A percentile compares a stretch with the other conserved stretches of the same genome.
phyloP scores from a whole-genome alignment of 23 tunicate species.

The Phallusia fumigata region DNA sequence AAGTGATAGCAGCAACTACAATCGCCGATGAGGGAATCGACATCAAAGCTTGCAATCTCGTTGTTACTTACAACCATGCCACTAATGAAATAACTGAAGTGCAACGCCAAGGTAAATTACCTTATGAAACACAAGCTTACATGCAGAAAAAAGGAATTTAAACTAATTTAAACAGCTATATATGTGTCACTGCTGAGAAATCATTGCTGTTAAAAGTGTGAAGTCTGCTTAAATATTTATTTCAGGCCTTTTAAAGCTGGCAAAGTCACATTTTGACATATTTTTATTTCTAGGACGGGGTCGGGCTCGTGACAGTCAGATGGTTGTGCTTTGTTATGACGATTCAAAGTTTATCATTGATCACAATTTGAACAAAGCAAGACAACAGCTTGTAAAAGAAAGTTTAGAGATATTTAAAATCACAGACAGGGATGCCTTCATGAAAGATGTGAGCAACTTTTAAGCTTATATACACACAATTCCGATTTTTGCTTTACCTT shows the following conservation, averaged over 20 bases:
- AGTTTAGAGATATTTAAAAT: conserved; percentile 19
- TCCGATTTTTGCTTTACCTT: too few species aligned
- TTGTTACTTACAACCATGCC: conserved; percentile 32
- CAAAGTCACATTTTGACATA: too few species aligned
- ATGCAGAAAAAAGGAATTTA: too few species aligned
- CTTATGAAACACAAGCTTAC: not conserved
- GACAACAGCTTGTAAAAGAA: conserved; percentile 34
- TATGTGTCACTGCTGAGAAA: too few species aligned
- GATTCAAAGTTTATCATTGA: conserved; percentile 43
- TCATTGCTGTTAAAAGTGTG: too few species aligned
- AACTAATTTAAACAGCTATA: too few species aligned
- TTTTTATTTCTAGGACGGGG: conserved; percentile 43
- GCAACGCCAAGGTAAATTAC: conserved; percentile 24
- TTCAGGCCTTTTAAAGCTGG: too few species aligned
- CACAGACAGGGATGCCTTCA: not conserved
- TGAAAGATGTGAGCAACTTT: not conserved
- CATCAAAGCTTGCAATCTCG: conserved; percentile 29
- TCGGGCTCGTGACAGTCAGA: conserved; percentile 61
- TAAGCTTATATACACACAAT: too few species aligned
- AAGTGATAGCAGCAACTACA: conserved; percentile 28
- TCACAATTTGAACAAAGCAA: conserved; percentile 38
- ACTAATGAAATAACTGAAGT: conserved; percentile 29
- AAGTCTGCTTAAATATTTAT: not conserved
- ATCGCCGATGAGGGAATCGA: conserved; percentile 45
- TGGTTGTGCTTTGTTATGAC: conserved; percentile 46